Conservation (phyloP, 1,140 invertebrate genomes). For the Drosophila orosa region DNA sequence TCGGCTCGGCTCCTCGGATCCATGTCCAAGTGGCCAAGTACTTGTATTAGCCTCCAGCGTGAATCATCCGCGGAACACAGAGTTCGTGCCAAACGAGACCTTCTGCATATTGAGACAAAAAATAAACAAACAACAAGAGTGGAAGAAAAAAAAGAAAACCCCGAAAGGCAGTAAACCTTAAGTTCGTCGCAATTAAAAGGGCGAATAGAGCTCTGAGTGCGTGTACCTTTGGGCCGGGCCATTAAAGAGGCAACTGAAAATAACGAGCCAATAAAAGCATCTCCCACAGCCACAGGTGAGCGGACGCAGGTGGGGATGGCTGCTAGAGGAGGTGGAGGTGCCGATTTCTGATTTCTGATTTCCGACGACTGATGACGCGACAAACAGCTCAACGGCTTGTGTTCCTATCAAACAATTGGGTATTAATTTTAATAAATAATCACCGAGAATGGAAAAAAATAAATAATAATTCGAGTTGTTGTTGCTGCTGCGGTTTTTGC, state of each 20-base stretch:
- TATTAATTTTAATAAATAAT: constrained; percentile 83
- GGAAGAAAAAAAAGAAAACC: constrained; percentile 7
- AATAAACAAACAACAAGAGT: constrained; percentile 25
- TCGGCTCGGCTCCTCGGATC: constrained; percentile 39
- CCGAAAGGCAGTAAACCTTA: constrained; percentile 43
- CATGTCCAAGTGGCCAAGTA: constrained; percentile 55
- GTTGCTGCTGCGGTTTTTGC: constrained; percentile 59
- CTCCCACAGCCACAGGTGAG: constrained; percentile 41
- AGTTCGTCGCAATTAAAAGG: constrained; percentile 73
- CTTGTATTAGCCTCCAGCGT: constrained; percentile 64
- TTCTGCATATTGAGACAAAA: constrained; percentile 68
- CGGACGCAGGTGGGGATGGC: constrained; percentile 41
- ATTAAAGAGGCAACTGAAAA: constrained; percentile 64
- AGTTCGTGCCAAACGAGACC: constrained; percentile 80
- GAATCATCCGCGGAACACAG: constrained; percentile 64
- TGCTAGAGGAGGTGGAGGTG: constrained; percentile 3
- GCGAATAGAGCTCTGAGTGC: constrained; percentile 58
- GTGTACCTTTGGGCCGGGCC: constrained; percentile 44
- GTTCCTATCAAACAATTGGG: constrained; percentile 77
- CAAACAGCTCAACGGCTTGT: constrained; percentile 42
- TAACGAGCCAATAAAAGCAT: constrained; percentile 79
- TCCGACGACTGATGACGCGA: constrained; percentile 64
- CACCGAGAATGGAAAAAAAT: constrained; percentile 71
- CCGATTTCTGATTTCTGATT: constrained; percentile 11
- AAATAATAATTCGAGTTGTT: constrained; percentile 61